phyloP scores from a whole-genome alignment of 2,113 vertebrate species.

The Gallinago jamesoni region DNA sequence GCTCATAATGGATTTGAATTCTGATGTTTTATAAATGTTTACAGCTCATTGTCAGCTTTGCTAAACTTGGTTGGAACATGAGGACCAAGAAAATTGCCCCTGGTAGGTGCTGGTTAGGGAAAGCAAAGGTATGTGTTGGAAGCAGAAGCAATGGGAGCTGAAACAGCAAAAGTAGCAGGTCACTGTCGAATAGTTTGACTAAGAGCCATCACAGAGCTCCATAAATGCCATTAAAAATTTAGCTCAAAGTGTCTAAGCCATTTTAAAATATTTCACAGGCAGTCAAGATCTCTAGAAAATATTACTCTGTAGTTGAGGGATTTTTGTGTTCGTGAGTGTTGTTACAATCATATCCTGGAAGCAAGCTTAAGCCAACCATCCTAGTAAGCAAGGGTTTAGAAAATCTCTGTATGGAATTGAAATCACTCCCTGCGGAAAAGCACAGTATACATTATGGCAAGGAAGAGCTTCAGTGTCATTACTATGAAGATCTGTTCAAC shows the following conservation, averaged over 20 bases:
- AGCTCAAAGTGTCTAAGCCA: not conserved
- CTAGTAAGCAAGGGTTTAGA: not conserved
- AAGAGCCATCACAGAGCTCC: not conserved
- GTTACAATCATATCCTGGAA: not conserved
- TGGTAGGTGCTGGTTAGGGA: not conserved
- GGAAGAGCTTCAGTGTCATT: not conserved
- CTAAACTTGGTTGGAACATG: not conserved
- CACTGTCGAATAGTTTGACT: not conserved
- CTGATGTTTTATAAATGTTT: not conserved
- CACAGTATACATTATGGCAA: not conserved
- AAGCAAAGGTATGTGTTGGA: not conserved
- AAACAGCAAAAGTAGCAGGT: not conserved
- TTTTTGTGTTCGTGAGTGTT: not conserved
- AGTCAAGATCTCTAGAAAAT: not conserved
- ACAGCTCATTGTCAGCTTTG: not conserved
- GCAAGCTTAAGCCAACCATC: not conserved
- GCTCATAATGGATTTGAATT: not conserved
- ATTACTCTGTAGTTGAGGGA: not conserved
- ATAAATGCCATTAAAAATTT: not conserved
- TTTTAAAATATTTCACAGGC: not conserved
- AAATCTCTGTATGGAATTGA: not conserved
- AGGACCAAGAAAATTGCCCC: not conserved
- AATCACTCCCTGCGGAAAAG: not conserved
- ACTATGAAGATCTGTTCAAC: not conserved
- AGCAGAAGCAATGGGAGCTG: not conserved